Evolutionary conservation across 1,140 invertebrate genomes (phyloP), one percentile per base, ranked within the genome.

Genomic region (Ceratina australensis): DNA sequence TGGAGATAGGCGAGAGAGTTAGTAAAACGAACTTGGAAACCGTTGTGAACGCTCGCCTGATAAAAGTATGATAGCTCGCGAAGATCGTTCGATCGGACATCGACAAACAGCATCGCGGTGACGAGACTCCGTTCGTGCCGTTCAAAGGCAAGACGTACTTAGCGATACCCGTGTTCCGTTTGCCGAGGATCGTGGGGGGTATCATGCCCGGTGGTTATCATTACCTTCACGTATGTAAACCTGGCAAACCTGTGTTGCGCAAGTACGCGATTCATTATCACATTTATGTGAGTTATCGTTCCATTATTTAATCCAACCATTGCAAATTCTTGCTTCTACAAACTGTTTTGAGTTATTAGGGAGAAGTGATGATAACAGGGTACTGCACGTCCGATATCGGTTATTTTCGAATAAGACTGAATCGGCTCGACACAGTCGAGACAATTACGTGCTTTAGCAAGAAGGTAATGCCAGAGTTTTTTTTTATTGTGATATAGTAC

Each of bases 341-440:
- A 69, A 67, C 28, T 15, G 3, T n/a, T 81, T 49, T 85, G 75
- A 67, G 52, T 0, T 16, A 57, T 71, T 71, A 93, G 92, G 92
- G 89, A 15, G 87, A 89, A 72, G 90, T 92, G 66, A 86, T 93
- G 64, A 85, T 90, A 50, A 93, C 91, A 28, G 93, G 92, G 56
- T 89, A 89, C 75, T 89, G 87, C 22, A 90, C 87, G 16, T 92
- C 93, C 49, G 89, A 91, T 49, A 84, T 87, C 60, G 91, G 91
- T 24, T 95, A 94, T 82, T 95, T 95, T 85, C 89, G 93, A 49
- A 85, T 95, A 20, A 93, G 93, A 81, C 84, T 95, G 28, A 93
- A 95, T 86, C 82, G 85, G 12, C 89, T 91, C 52, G 92, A 93
- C 64, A 89, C 88, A 20, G 90, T 95, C 5, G 93, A 94, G 75